These are phyloP conservation scores for Plagodis dolabraria DNA, from an alignment of 2,888 invertebrate genomes.

Conservation along the genomic window DNA sequence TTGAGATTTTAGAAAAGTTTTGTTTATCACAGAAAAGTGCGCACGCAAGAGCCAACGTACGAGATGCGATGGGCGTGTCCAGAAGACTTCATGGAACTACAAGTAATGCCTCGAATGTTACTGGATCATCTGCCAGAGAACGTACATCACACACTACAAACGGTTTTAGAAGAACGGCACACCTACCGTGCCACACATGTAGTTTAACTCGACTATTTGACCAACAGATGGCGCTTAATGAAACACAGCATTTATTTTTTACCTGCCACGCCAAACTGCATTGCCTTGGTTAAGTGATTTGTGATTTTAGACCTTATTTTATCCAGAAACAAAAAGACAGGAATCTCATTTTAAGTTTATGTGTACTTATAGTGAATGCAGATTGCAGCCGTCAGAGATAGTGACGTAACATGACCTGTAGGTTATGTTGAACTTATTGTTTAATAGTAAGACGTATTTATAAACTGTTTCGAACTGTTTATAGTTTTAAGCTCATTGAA, in stretches of 20 bases:
- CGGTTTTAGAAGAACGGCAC: conserved; percentile 83
- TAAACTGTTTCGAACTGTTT: conserved; percentile 5
- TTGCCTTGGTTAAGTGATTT: conserved; percentile 24
- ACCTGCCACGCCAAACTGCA: conserved; percentile 19
- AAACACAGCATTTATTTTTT: conserved; percentile 36
- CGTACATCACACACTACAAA: conserved; percentile 88
- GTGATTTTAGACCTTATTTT: conserved; percentile 21
- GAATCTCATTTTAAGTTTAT: conserved; percentile 36
- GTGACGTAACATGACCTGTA: conserved; percentile 9
- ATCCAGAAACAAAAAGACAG: conserved; percentile 29
- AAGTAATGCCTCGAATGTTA: conserved; percentile 94
- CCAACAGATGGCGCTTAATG: conserved; percentile 19
- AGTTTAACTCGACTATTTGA: conserved; percentile 44
- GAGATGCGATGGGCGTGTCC: conserved; percentile 93
- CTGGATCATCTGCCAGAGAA: conserved; percentile 94
- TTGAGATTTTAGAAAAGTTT: neutral
- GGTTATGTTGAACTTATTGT: conserved; percentile 21
- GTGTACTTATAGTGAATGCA: conserved; percentile 9
- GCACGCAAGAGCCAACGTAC: conserved; percentile 86
- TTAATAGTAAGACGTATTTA: conserved; percentile 9
- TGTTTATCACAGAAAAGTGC: conserved; percentile 80
- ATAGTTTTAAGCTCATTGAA: conserved; percentile 17
- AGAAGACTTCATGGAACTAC: conserved; percentile 92
- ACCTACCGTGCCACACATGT: conserved; percentile 74
- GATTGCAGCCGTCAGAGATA: conserved; percentile 4